phyloP scores from a whole-genome alignment of 1,140 invertebrate genomes.

The Palaemon carinicauda region DNA sequence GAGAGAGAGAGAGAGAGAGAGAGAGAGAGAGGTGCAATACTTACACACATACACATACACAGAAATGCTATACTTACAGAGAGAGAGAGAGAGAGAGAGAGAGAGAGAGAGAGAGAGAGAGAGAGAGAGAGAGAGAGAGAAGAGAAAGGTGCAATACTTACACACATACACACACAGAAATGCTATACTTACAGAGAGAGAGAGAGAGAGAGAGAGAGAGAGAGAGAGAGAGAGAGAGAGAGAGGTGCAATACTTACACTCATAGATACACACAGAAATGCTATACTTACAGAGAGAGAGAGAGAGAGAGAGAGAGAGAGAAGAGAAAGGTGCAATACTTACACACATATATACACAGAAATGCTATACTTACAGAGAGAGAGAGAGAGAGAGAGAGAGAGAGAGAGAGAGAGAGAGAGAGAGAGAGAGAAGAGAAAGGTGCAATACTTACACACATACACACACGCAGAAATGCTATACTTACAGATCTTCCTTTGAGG shows the following conservation, averaged over 20 bases:
- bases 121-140: slow-evolving; percentile 9
- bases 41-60: background rate
- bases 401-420: slow-evolving; percentile 24
- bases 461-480: too few relatives aligned
- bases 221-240: background rate
- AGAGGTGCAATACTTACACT: background rate
- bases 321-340: background rate
- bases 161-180: too few relatives aligned
- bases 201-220: background rate
- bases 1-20: slow-evolving; percentile 17
- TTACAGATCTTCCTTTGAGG: slow-evolving; percentile 47
- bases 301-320: background rate
- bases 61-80: background rate
- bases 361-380: background rate
- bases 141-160: background rate
- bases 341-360: too few relatives aligned
- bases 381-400: slow-evolving; percentile 22
- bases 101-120: slow-evolving; percentile 11
- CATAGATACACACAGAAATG: background rate
- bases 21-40: background rate
- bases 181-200: background rate
- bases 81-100: slow-evolving; percentile 4
- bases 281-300: too few relatives aligned
- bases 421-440: slow-evolving; percentile 15
- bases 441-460: too few relatives aligned